Percentiles rank a stretch among this genome's conserved stretches.
Evolutionary conservation across 2,888 invertebrate genomes (phyloP).

Genomic region (Cheilosia pagana): DNA sequence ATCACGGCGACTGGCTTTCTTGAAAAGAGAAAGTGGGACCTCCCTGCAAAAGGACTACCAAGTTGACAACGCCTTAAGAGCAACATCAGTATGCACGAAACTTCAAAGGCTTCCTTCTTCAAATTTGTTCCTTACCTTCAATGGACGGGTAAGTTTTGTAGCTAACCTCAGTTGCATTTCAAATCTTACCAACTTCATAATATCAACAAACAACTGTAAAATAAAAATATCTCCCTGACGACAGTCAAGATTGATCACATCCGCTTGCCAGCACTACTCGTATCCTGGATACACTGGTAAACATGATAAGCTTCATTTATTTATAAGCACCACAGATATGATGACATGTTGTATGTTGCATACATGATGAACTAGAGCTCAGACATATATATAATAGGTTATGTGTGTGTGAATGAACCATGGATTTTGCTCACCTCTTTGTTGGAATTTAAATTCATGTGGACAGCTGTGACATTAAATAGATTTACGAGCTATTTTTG

Average conservation of each 20-base stretch:
- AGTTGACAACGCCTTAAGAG: no score
- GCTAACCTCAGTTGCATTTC: background rate
- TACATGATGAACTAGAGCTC: conserved; percentile 39
- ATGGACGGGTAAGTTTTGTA: no score
- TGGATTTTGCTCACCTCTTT: conserved; percentile 55
- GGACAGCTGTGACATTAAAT: conserved; percentile 46
- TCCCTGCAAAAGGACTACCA: no score
- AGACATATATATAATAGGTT: background rate
- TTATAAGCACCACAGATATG: conserved; percentile 26
- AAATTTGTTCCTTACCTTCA: no score
- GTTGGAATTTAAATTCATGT: conserved; percentile 56
- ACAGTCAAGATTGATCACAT: conserved; percentile 50
- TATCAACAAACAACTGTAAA: background rate
- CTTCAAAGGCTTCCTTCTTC: no score
- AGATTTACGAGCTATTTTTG: conserved; percentile 55
- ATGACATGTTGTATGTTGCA: conserved; percentile 40
- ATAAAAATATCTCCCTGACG: conserved; percentile 1
- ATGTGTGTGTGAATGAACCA: conserved; percentile 38
- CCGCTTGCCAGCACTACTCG: conserved; percentile 20
- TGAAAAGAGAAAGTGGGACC: no score
- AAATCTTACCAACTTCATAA: no score
- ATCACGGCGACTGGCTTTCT: no score
- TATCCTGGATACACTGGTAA: conserved; percentile 17
- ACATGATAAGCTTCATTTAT: conserved; percentile 17
- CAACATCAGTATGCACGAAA: no score